phyloP scores from a whole-genome alignment of 37 sponge, comb jelly and placozoan genomes.

The Dysidea cf. avara region DNA sequence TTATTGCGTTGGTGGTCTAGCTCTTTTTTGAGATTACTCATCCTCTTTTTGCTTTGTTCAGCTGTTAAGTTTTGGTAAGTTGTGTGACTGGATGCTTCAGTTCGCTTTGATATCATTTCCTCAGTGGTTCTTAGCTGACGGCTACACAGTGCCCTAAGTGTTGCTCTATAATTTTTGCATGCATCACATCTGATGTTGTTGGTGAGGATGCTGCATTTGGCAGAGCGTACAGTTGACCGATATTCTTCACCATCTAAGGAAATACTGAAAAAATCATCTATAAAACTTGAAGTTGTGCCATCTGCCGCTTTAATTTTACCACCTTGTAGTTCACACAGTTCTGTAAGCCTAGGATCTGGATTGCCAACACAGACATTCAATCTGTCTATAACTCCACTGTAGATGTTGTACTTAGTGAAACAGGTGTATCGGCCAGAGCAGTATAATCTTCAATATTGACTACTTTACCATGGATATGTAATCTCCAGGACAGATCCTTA shows the following conservation, averaged over 20 bases:
- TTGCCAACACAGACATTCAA: slow-evolving; percentile 32
- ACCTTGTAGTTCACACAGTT: slow-evolving; percentile 21
- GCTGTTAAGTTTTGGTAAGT: slow-evolving; percentile 40
- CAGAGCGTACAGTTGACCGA: slow-evolving; percentile 19
- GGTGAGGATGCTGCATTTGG: slow-evolving; percentile 26
- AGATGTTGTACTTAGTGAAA: neutral
- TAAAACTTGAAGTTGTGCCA: slow-evolving; percentile 26
- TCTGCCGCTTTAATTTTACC: slow-evolving; percentile 25
- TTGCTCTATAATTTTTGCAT: slow-evolving; percentile 48
- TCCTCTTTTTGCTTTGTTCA: slow-evolving; percentile 20
- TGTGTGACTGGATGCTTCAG: slow-evolving; percentile 22
- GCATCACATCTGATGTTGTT: slow-evolving; percentile 3
- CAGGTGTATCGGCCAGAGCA: slow-evolving; percentile 10
- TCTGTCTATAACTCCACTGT: slow-evolving; percentile 14
- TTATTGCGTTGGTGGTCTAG: slow-evolving; percentile 12
- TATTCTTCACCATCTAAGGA: slow-evolving; percentile 12
- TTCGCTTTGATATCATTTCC: neutral
- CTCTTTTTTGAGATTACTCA: slow-evolving; percentile 10
- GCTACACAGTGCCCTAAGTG: slow-evolving; percentile 20
- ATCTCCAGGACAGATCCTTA: slow-evolving; percentile 24
- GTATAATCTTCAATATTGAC: neutral
- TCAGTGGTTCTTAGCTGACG: slow-evolving; percentile 16
- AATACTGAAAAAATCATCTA: slow-evolving; percentile 21
- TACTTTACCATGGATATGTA: slow-evolving; percentile 26
- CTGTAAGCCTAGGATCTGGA: slow-evolving; percentile 23